phyloP scores from a whole-genome alignment of 1,140 invertebrate genomes.

The Potamilus streckersoni region DNA sequence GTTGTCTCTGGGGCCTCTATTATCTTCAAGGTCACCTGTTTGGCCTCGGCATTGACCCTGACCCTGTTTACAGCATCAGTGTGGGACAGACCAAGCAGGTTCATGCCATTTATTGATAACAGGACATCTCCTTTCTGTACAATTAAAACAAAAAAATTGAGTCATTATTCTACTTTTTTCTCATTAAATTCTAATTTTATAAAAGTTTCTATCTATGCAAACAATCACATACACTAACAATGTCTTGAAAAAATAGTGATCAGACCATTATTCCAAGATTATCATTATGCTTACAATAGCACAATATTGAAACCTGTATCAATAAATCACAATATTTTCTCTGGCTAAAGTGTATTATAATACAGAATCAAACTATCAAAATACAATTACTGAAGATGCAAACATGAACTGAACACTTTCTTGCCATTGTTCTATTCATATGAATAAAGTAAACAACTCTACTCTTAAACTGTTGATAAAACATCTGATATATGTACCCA shows the following conservation, averaged over 20 bases:
- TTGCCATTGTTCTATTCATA: too few species aligned
- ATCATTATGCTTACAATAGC: neutral
- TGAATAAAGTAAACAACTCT: too few species aligned
- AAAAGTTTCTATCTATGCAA: neutral
- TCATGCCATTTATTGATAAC: constrained; percentile 68
- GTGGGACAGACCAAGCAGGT: constrained; percentile 69
- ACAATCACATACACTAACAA: neutral
- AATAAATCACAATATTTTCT: too few species aligned
- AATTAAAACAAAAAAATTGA: constrained; percentile 16
- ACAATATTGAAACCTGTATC: neutral
- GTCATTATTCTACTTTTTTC: too few species aligned
- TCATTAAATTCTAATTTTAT: too few species aligned
- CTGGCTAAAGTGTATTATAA: too few species aligned
- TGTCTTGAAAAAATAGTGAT: neutral
- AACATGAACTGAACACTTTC: too few species aligned
- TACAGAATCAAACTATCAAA: too few species aligned
- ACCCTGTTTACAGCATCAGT: constrained; percentile 69
- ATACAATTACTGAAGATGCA: too few species aligned
- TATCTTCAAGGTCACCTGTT: constrained; percentile 66
- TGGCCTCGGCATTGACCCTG: constrained; percentile 66
- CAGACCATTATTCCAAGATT: neutral
- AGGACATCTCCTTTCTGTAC: constrained; percentile 71
- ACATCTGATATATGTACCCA: too few species aligned
- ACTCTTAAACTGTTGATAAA: too few species aligned
- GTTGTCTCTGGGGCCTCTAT: constrained; percentile 70